Base-by-base conservation (phyloP, 2,797 vertebrate species). In the Anabas testudineus region DNA sequence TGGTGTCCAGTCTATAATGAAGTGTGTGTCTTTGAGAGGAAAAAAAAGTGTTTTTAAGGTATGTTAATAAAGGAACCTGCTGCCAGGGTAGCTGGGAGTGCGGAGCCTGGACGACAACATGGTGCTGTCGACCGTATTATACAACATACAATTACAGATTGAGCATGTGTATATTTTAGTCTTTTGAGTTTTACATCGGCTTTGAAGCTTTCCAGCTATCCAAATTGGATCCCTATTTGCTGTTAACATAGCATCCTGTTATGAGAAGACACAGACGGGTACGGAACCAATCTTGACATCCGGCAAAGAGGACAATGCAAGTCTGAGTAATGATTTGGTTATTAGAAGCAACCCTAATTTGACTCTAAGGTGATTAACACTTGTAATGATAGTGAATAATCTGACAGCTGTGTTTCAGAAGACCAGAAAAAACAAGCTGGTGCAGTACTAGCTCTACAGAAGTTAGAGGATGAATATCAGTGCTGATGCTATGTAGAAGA, bases 271-370 rank as follows among this genome's bases (percentile, higher is more conserved):
- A 59, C n/a, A n/a, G n/a, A n/a, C n/a, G n/a, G n/a, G n/a, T n/a
- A n/a, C n/a, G n/a, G n/a, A n/a, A n/a, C 51, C 15, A 28, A 32
- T 24, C 52, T 24, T 24, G 13, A 51, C 56, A 41, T 60, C 46
- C 8, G 60, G 45, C n/a, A 58, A 58, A 58, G 14, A 32, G 30
- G 36, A 59, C 4, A 15, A 22, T 48, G 22, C 24, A 56, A 34
- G 24, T 8, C 45, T 60, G 42, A 30, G 56, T 24, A 71, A 63
- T 22, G 49, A 71, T 74, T 76, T 57, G 24, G n/a, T 82, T n/a
- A 53, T 58, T 42, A 45, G 19, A 54, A 19, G 19, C 59, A 45
- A 42, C 37, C 48, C 67, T 45, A 58, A 68, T 32, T 53, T 46
- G 22, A 2, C 52, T 76, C 54, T 26, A 22, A 42, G 19, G 24